These are phyloP conservation scores for Mugil cephalus DNA, from an alignment of 2,113 vertebrate genomes.

Conservation along the genomic window DNA sequence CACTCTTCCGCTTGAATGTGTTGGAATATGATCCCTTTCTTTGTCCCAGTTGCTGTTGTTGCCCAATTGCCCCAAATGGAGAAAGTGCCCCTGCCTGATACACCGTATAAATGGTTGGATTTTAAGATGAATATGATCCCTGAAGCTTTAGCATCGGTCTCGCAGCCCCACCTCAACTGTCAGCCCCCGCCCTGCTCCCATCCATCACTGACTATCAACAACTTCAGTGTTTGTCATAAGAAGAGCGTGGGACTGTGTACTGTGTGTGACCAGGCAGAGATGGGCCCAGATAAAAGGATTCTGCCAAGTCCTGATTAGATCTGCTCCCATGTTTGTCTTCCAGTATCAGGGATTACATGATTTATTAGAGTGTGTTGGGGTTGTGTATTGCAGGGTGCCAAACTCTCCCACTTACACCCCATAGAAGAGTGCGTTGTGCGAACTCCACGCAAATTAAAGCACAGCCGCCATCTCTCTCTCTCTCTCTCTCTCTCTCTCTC, in stretches of 20 bases:
- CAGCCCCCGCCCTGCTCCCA: neutral
- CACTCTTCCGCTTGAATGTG: too few relatives aligned
- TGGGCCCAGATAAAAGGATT: conserved; percentile 79
- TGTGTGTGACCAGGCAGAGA: conserved; percentile 74
- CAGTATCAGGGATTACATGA: conserved; percentile 83
- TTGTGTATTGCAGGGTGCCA: conserved; percentile 65
- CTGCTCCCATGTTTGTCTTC: conserved; percentile 82
- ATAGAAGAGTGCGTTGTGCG: conserved; percentile 60
- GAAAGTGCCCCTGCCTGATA: too few relatives aligned
- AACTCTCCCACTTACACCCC: conserved; percentile 71
- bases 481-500: neutral
- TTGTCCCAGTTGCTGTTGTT: too few relatives aligned
- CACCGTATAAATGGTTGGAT: neutral
- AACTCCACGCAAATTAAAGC: conserved; percentile 66
- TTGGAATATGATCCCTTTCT: too few relatives aligned
- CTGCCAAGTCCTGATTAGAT: conserved; percentile 81
- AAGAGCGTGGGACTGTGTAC: conserved; percentile 34
- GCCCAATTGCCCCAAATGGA: too few relatives aligned
- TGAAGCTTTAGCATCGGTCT: neutral
- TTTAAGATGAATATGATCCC: conserved; percentile 6
- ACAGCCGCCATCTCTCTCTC: neutral
- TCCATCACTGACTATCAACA: conserved; percentile 38
- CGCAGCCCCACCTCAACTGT: neutral
- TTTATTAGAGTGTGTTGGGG: conserved; percentile 76
- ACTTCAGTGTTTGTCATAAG: conserved; percentile 29